Evolutionary conservation across 2,113 vertebrate species (phyloP).

Genomic region (Gadus chalcogrammus): DNA sequence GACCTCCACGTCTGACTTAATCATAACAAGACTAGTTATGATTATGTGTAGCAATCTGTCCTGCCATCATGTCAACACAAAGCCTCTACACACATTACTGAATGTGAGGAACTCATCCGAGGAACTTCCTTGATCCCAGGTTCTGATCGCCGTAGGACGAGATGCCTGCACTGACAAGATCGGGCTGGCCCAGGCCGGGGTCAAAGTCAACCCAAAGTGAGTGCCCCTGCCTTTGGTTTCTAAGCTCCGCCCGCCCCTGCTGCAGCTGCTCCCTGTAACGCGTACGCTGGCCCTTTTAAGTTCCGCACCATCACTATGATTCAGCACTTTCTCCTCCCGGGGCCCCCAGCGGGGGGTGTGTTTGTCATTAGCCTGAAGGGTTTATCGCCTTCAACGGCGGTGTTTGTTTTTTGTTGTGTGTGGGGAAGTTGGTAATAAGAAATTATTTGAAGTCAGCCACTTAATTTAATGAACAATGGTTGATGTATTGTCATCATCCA

Average conservation of each 20-base stretch:
- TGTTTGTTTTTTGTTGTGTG: no score
- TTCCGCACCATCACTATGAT: neutral
- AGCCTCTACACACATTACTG: no score
- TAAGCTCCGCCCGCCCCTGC: constrained; percentile 8
- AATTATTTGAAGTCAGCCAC: no score
- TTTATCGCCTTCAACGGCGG: no score
- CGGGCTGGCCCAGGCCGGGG: constrained; percentile 84
- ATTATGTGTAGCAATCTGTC: neutral
- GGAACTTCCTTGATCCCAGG: constrained; percentile 61
- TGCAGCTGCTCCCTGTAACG: no score
- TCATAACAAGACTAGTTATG: no score
- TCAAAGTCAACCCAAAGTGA: constrained; percentile 87
- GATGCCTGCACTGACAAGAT: constrained; percentile 89
- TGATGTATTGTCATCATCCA: no score
- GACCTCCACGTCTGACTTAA: no score
- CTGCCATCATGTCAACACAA: no score
- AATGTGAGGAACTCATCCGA: neutral
- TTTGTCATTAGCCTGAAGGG: neutral
- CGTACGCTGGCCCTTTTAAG: no score
- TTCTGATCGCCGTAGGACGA: constrained; percentile 89
- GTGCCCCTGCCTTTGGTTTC: constrained; percentile 35
- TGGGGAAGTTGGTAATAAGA: no score
- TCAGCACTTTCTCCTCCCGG: constrained; percentile 28
- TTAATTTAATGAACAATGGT: no score
- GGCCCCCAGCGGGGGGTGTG: neutral